Base-by-base conservation (phyloP, 2,888 invertebrate species). In the Pycnomerus fuliginosus region DNA sequence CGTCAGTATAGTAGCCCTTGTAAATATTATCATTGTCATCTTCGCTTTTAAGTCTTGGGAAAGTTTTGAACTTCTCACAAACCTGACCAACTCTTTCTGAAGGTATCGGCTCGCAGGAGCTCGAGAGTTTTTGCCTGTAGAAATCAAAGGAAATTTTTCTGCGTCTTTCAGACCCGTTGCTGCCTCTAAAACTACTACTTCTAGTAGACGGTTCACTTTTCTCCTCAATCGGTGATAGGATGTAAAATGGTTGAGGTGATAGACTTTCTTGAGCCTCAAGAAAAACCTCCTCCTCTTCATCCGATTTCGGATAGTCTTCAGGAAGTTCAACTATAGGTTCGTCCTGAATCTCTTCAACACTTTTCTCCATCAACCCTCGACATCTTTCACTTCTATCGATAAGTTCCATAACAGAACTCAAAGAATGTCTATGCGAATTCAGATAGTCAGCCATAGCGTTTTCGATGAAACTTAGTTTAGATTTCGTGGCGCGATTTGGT, bases 221-320 rank as follows among this genome's bases (percentile, higher is more conserved):
- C 61, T 81, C 79, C 61, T 79, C 76, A 27, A 80, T 80, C 0
- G 79, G 78, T 1, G 80, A 78, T 29, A 80, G 58, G 49, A 71
- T 64, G 43, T 60, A 69, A 50, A 65, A 65, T 12, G 58, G 57
- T 44, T 65, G 62, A 1, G 55, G 44, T 1, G 53, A 50, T 7
- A 48, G 40, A 1, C 38, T 10, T 8, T 14, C 8, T 20, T 42
- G 32, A 23, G 14, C n/a, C 10, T 37, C 23, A 10, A 60, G 58
- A 10, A 55, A 52, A 20, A 33, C 35, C 29, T 60, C 52, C 28
- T 58, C 54, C 31, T 51, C 41, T 34, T 57, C 53, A 20, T 46
- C 42, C 16, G 53, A 44, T 40, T 51, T 16, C n/a, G n/a, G n/a
- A n/a, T n/a, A n/a, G n/a, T n/a, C n/a, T n/a, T n/a, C n/a, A n/a